Evolutionary conservation across 2,888 invertebrate genomes (phyloP), one percentile per base, ranked within the genome.

Genomic region (Idaea biselata): DNA sequence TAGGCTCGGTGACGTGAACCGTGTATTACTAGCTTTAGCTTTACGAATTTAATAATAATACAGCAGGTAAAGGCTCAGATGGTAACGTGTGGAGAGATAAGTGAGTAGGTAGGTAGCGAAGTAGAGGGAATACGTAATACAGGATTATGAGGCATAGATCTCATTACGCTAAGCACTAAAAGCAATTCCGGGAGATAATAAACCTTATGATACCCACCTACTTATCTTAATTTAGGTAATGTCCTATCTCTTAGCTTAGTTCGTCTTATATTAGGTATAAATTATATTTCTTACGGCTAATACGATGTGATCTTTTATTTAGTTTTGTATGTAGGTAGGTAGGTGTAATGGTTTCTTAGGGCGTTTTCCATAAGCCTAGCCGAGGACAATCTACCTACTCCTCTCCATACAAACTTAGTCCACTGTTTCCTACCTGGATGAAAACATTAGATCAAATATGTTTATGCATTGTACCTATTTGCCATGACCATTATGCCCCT

Each of bases 101-200:
- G 44, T 44, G 44, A 44, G 44, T 14, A 8, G 44, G 44, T 14
- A 44, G 14, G 44, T 44, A 44, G n/a, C n/a, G 7, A 44, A 5
- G 7, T 33, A 7, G 33, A 32, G 32, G 32, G 7, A 32, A 32
- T 32, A 32, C 32, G 8, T 1, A 44, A 44, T 11, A 44, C 44
- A 44, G 44, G 44, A 44, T 44, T 44, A 44, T 44, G 44, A 44
- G 44, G 44, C 44, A 44, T 44, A 44, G 44, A 44, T 44, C 44
- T 44, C 44, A 44, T 44, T 44, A 44, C 44, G 11, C 44, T 44
- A 44, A 44, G 44, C 44, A 44, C 44, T 44, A 44, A 44, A 44
- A 44, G 44, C 44, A 44, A 44, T 44, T 44, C 14, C 44, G 7
- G 14, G 44, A 44, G 44, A 44, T 44, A 44, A 44, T 44, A 44